A percentile compares a stretch with the other conserved stretches of the same genome.
These are phyloP conservation scores for Vidua macroura DNA, from an alignment of 2,113 vertebrate species.

Conservation along the genomic window DNA sequence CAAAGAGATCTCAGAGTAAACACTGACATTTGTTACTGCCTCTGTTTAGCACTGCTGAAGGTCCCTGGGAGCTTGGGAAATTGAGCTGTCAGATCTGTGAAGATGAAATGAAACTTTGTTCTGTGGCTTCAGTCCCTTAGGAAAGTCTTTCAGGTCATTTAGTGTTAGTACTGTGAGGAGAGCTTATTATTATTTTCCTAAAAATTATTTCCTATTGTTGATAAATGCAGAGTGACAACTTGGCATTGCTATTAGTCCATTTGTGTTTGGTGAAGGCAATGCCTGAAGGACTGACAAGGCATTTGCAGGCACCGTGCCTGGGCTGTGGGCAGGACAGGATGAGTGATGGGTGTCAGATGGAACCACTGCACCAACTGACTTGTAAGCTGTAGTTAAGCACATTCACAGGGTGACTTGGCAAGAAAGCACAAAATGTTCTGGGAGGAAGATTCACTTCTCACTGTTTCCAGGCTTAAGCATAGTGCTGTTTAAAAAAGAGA, in stretches of 20 bases:
- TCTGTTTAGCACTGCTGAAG: conserved; percentile 22
- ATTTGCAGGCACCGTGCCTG: background rate
- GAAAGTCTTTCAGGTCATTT: conserved; percentile 50
- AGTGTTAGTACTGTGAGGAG: background rate
- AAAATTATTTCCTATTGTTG: conserved; percentile 16
- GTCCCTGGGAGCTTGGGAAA: conserved; percentile 48
- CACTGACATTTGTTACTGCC: conserved; percentile 53
- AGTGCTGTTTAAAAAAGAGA: background rate
- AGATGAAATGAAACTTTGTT: conserved; percentile 65
- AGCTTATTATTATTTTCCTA: conserved; percentile 23
- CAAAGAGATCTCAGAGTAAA: conserved; percentile 48
- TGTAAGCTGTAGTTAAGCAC: background rate
- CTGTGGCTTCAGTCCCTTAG: conserved; percentile 3
- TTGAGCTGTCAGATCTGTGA: conserved; percentile 58
- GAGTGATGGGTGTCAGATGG: conserved; percentile 7
- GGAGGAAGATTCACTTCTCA: background rate
- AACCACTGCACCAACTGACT: background rate
- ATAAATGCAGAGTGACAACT: conserved; percentile 17
- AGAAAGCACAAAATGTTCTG: background rate
- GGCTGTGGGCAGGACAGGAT: background rate
- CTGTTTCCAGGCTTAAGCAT: background rate
- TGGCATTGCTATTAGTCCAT: background rate
- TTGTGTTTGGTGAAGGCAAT: background rate
- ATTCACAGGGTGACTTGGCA: background rate
- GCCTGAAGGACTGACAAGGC: background rate